phyloP scores from a whole-genome alignment of 2,113 vertebrate genomes.

The Ranitomeya variabilis region DNA sequence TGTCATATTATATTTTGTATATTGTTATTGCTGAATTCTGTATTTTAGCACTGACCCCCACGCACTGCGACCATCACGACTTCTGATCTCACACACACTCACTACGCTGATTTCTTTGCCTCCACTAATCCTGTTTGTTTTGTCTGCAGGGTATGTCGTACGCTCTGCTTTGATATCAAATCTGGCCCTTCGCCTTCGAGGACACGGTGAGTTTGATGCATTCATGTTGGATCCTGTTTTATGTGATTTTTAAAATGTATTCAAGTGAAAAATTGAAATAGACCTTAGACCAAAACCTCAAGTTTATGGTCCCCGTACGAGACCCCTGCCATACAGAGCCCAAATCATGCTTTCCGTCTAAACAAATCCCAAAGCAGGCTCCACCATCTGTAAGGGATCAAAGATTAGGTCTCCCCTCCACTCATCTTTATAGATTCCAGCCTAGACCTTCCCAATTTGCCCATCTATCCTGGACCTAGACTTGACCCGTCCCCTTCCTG shows the following conservation, averaged over 20 bases:
- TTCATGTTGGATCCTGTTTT: neutral
- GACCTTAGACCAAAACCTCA: too few species aligned
- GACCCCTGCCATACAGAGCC: too few species aligned
- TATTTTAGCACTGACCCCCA: neutral
- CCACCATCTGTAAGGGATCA: too few species aligned
- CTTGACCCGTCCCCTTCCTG: too few species aligned
- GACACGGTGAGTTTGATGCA: constrained; percentile 22
- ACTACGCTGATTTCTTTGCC: constrained; percentile 5
- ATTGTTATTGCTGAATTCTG: too few species aligned
- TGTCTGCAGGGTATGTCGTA: neutral
- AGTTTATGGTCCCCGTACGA: too few species aligned
- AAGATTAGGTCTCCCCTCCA: too few species aligned
- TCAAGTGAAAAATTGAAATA: neutral
- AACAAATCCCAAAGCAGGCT: too few species aligned
- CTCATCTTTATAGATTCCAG: too few species aligned
- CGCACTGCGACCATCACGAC: neutral
- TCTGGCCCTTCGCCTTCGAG: neutral
- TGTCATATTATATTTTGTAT: neutral
- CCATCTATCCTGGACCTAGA: too few species aligned
- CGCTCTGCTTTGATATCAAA: neutral
- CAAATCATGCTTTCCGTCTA: too few species aligned
- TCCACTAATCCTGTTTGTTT: constrained; percentile 13
- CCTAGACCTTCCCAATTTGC: too few species aligned
- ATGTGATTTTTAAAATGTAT: neutral
- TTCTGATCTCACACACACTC: neutral